These are phyloP conservation scores for Parnassius glacialis DNA, from an alignment of 2,888 invertebrate genomes.

Conservation along the genomic window DNA sequence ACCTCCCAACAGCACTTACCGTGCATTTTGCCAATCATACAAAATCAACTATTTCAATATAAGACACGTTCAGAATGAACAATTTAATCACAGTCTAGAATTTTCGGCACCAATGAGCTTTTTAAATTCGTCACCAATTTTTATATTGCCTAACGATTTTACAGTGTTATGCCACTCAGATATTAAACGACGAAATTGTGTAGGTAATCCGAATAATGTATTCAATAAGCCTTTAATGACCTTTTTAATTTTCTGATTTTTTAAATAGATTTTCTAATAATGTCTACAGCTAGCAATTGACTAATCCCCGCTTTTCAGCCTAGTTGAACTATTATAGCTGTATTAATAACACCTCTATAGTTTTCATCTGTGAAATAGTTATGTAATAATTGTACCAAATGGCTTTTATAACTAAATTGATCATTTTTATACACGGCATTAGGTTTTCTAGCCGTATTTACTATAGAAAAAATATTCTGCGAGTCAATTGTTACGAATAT, in stretches of 20 bases:
- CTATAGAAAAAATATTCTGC: constrained; percentile 77
- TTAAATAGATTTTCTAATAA: constrained; percentile 53
- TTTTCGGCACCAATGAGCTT: constrained; percentile 79
- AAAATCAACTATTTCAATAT: constrained; percentile 80
- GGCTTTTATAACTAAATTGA: constrained; percentile 49
- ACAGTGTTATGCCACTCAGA: constrained; percentile 51
- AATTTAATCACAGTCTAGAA: constrained; percentile 80
- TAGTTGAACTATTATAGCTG: constrained; percentile 72
- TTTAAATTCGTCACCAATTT: constrained; percentile 73
- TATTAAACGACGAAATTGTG: constrained; percentile 51
- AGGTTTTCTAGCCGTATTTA: constrained; percentile 56
- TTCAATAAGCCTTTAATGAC: constrained; percentile 68
- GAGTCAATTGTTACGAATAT: constrained; percentile 57
- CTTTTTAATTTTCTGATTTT: constrained; percentile 55
- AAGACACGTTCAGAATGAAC: constrained; percentile 80
- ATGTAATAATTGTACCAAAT: constrained; percentile 68
- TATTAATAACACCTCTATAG: constrained; percentile 55
- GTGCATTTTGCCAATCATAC: constrained; percentile 72
- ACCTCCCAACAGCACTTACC: constrained; percentile 48
- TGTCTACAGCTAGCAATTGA: constrained; percentile 79
- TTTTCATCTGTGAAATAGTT: constrained; percentile 64
- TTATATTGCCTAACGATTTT: constrained; percentile 43
- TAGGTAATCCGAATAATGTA: constrained; percentile 47
- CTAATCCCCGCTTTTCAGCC: constrained; percentile 70
- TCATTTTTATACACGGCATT: constrained; percentile 50